Conservation (phyloP, 2,797 vertebrate species). For the Philypnodon macrostomus region DNA sequence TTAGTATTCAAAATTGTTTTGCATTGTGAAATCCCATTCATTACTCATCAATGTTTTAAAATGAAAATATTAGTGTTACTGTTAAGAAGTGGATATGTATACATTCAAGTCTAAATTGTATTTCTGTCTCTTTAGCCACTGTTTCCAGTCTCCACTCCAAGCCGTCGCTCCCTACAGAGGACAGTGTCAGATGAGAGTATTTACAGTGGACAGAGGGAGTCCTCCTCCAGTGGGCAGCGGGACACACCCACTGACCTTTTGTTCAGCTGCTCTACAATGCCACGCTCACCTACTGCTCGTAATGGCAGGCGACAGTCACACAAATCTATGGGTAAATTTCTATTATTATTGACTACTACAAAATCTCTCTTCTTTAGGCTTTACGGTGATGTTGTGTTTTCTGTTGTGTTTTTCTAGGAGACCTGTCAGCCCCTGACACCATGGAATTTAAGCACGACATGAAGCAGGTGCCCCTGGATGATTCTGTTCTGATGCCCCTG, state of each 20-base stretch:
- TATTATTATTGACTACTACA: background rate
- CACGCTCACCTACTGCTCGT: constrained; percentile 87
- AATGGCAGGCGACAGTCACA: constrained; percentile 84
- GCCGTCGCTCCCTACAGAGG: constrained; percentile 88
- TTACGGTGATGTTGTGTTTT: constrained; percentile 4
- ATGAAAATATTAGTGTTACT: too few relatives aligned
- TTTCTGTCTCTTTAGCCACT: constrained; percentile 75
- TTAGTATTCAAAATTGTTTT: too few relatives aligned
- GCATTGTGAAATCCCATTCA: too few relatives aligned
- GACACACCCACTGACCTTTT: constrained; percentile 87
- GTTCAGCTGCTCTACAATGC: constrained; percentile 88
- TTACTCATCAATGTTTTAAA: too few relatives aligned
- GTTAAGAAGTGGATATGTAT: too few relatives aligned
- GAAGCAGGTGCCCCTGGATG: constrained; percentile 82
- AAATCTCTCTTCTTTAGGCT: background rate
- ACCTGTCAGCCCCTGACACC: constrained; percentile 87
- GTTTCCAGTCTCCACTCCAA: constrained; percentile 82
- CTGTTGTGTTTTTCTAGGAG: constrained; percentile 71
- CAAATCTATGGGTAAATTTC: constrained; percentile 87
- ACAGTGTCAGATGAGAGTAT: constrained; percentile 97
- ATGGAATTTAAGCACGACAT: constrained; percentile 86
- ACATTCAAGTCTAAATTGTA: too few relatives aligned
- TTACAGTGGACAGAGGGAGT: constrained; percentile 91
- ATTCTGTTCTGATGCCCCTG: constrained; percentile 91
- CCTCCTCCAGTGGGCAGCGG: constrained; percentile 78